Evolutionary conservation across 2,797 vertebrate species (phyloP).

Genomic region (Macropus fuliginosus): DNA sequence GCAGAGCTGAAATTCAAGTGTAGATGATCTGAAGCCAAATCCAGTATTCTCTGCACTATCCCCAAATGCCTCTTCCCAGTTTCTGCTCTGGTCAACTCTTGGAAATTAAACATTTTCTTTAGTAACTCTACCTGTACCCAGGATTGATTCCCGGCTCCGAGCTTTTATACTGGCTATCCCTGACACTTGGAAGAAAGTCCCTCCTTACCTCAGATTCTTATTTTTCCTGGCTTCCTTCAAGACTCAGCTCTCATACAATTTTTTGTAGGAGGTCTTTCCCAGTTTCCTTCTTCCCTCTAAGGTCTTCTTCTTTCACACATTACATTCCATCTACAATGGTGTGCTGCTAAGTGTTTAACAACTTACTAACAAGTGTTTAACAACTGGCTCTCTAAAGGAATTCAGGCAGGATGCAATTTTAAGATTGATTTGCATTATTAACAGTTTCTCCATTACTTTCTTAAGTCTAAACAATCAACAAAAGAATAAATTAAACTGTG

Average conservation of each 20-base stretch:
- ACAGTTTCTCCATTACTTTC: not conserved
- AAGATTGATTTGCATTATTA: not conserved
- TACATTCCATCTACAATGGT: not conserved
- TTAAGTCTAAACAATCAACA: not conserved
- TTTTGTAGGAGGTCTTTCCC: not conserved
- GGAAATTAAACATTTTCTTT: not conserved
- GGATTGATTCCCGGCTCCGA: no score
- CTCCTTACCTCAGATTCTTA: not conserved
- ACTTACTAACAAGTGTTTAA: not conserved
- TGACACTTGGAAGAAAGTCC: not conserved
- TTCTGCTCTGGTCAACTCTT: not conserved
- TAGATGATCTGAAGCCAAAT: not conserved
- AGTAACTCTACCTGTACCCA: not conserved
- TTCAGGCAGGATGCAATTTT: not conserved
- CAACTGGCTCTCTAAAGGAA: not conserved
- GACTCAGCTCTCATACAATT: not conserved
- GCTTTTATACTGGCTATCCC: not conserved
- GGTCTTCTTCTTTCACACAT: not conserved
- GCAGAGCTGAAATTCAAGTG: not conserved
- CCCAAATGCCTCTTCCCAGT: not conserved
- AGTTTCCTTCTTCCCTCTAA: not conserved
- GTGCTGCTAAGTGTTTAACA: not conserved
- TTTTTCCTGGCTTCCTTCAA: not conserved
- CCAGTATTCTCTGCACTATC: not conserved
- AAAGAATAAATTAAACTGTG: not conserved